These are phyloP conservation scores for Asarcornis scutulata DNA, from an alignment of 2,113 vertebrate species.

Conservation along the genomic window DNA sequence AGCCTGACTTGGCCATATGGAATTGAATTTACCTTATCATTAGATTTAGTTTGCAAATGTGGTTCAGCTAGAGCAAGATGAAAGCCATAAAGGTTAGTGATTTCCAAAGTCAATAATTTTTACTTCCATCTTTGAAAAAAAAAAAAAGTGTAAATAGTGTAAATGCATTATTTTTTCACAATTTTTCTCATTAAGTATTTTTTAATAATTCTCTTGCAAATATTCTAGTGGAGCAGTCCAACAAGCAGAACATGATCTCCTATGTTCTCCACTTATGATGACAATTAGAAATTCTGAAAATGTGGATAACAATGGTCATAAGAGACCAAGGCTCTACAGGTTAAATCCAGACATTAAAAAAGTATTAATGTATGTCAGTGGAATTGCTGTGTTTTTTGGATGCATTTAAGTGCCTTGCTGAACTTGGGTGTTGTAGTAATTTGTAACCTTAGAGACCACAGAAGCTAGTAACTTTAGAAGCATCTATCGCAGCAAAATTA, in stretches of 20 bases:
- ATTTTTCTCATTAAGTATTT: background rate
- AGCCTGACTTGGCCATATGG: background rate
- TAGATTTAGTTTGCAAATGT: fast-evolving
- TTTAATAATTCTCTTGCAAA: background rate
- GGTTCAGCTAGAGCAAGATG: background rate
- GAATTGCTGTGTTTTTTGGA: background rate
- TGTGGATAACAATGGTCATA: background rate
- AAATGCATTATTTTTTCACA: background rate
- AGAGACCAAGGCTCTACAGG: background rate
- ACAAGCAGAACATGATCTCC: background rate
- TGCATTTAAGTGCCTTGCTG: background rate
- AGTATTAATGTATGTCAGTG: background rate
- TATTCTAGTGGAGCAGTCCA: background rate
- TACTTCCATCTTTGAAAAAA: background rate
- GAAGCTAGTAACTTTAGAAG: background rate
- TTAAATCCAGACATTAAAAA: background rate
- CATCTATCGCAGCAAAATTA: background rate
- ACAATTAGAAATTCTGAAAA: background rate
- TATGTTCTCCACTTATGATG: background rate
- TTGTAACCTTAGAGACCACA: background rate
- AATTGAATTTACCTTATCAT: background rate
- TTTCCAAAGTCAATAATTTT: background rate
- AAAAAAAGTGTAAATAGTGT: too few relatives aligned
- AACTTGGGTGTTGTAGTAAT: background rate
- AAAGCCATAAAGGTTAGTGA: background rate